Conservation (phyloP, 2,113 vertebrate genomes). For the Hiodon tergisus region DNA sequence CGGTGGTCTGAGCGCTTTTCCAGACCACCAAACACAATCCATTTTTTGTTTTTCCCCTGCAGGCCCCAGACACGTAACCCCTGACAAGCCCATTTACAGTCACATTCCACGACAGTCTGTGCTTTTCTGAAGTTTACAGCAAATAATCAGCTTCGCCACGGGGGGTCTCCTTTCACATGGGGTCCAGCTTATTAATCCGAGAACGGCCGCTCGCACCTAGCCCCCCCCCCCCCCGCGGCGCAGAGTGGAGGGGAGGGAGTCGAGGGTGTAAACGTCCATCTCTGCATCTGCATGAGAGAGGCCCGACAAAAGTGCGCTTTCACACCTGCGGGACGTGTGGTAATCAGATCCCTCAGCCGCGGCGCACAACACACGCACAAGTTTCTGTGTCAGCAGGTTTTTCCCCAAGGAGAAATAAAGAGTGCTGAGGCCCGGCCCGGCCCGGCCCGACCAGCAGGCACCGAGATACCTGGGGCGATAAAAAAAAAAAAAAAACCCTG, state of each 20-base stretch:
- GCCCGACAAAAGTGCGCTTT: not conserved
- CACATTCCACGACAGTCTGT: conserved; percentile 30
- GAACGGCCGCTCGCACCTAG: not conserved
- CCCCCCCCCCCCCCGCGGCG: not conserved
- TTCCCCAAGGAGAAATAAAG: no score
- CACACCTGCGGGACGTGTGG: no score
- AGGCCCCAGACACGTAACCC: conserved; percentile 3
- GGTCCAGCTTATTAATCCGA: conserved; percentile 10
- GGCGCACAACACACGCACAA: no score
- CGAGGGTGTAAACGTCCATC: conserved; percentile 8
- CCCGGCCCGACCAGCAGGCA: no score
- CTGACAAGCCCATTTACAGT: conserved; percentile 13
- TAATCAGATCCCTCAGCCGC: no score
- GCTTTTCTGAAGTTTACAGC: conserved; percentile 31
- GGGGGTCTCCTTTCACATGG: conserved; percentile 27
- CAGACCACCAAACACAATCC: no score
- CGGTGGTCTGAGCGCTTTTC: no score
- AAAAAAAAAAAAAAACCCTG: no score
- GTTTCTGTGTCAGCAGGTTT: no score
- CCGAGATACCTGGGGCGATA: no score
- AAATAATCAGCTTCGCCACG: conserved; percentile 42
- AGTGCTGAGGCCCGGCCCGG: no score
- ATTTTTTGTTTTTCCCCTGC: not conserved
- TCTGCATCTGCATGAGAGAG: not conserved
- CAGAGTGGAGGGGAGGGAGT: not conserved